phyloP scores from a whole-genome alignment of 2,888 invertebrate species.

The Gnatocerus cornutus region DNA sequence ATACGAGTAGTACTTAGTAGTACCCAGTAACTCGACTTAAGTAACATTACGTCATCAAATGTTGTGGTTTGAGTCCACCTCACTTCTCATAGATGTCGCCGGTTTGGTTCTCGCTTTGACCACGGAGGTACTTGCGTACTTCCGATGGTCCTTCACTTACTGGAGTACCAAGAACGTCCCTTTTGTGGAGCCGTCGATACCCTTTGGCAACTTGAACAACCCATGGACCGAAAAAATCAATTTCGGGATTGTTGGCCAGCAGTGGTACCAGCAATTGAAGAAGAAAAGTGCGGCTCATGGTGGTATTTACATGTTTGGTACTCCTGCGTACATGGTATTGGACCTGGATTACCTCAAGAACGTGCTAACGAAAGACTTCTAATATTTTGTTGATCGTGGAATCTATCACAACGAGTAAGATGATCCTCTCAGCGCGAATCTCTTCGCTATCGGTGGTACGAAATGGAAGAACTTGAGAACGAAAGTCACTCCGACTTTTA shows the following conservation, averaged over 20 bases:
- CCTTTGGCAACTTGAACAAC: background rate
- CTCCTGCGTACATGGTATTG: background rate
- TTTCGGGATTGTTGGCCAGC: background rate
- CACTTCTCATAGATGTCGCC: no score
- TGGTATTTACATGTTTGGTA: background rate
- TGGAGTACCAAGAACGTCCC: no score
- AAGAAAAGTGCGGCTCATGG: background rate
- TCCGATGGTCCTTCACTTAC: no score
- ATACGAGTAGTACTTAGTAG: no score
- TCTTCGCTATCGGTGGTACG: background rate
- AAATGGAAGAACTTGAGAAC: constrained; percentile 3
- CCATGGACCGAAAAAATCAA: background rate
- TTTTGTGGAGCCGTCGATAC: background rate
- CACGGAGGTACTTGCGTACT: no score
- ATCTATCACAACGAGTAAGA: background rate
- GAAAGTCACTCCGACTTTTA: background rate
- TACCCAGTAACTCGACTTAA: no score
- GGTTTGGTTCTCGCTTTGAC: no score
- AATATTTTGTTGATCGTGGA: background rate
- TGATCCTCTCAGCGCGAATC: background rate
- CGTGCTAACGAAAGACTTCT: constrained; percentile 2
- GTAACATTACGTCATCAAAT: no score
- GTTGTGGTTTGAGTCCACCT: no score
- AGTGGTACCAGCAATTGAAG: background rate
- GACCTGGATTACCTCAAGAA: constrained; percentile 6